phyloP scores from a whole-genome alignment of 2,888 invertebrate species.

The Punctoribates punctum region DNA sequence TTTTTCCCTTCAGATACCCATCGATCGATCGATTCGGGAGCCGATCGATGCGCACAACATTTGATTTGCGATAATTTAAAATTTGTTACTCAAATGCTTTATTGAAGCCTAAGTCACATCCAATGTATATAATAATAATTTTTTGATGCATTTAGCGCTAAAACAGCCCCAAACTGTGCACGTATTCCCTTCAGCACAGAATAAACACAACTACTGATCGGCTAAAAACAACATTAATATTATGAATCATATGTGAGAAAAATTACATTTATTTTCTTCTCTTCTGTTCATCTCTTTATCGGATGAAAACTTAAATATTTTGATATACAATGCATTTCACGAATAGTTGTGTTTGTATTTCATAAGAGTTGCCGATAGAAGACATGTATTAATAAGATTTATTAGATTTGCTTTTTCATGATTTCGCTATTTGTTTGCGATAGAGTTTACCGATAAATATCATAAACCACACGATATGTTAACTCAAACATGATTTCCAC shows the following conservation, averaged over 20 bases:
- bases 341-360: conserved; percentile 12
- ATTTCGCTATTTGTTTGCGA: background rate
- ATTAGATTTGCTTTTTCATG: conserved; percentile 25
- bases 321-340: background rate
- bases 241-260: background rate
- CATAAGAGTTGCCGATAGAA: conserved; percentile 27
- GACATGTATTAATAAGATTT: conserved; percentile 34
- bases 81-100: background rate
- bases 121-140: conserved; percentile 7
- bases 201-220: background rate
- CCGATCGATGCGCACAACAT: background rate
- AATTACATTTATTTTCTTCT: background rate
- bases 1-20: background rate
- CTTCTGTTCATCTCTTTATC: background rate
- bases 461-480: conserved; percentile 35
- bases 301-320: background rate
- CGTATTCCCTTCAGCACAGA: conserved; percentile 29
- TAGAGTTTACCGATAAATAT: conserved; percentile 23
- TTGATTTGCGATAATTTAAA: conserved; percentile 6
- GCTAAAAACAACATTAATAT: background rate
- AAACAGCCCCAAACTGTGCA: conserved; percentile 14
- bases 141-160: conserved; percentile 34
- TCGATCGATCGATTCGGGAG: conserved; percentile 15
- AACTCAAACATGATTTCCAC: conserved; percentile 31
- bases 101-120: background rate